phyloP scores from a whole-genome alignment of 2,888 invertebrate species.

The Apamea sordens region DNA sequence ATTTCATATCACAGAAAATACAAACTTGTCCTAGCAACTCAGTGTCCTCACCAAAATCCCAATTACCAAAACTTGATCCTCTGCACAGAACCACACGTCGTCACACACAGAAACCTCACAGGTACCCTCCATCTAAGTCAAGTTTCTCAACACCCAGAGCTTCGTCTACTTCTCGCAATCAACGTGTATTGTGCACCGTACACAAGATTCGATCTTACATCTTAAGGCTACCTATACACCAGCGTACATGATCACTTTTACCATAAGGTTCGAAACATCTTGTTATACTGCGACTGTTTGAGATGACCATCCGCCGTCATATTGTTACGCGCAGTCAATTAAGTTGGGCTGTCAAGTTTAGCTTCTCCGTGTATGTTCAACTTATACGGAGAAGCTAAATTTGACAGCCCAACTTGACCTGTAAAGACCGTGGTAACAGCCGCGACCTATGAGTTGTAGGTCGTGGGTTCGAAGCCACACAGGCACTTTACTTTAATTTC shows the following conservation, averaged over 20 bases:
- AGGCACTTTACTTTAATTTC: no score
- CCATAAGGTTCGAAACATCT: background rate
- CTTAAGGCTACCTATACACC: background rate
- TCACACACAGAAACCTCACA: slow-evolving; percentile 14
- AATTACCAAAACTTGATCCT: slow-evolving; percentile 4
- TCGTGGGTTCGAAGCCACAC: no score
- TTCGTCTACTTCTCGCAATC: slow-evolving; percentile 35
- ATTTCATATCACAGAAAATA: background rate
- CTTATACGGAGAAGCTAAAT: no score
- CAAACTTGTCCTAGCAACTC: no score
- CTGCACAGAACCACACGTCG: background rate
- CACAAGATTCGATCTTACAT: slow-evolving; percentile 35
- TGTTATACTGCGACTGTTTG: background rate
- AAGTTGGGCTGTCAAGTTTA: background rate
- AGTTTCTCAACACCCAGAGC: slow-evolving; percentile 13
- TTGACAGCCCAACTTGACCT: no score
- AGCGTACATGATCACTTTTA: background rate
- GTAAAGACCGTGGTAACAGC: no score
- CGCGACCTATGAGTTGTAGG: no score
- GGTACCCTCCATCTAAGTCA: slow-evolving; percentile 20
- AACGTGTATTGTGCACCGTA: slow-evolving; percentile 40
- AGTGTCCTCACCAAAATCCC: slow-evolving; percentile 4
- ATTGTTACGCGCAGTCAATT: background rate
- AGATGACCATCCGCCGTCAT: background rate
- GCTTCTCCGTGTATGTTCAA: no score